Percentiles rank a stretch among this genome's conserved stretches.
phyloP scores from a whole-genome alignment of 64 coral and sea anemone genomes.

The Porites lutea region DNA sequence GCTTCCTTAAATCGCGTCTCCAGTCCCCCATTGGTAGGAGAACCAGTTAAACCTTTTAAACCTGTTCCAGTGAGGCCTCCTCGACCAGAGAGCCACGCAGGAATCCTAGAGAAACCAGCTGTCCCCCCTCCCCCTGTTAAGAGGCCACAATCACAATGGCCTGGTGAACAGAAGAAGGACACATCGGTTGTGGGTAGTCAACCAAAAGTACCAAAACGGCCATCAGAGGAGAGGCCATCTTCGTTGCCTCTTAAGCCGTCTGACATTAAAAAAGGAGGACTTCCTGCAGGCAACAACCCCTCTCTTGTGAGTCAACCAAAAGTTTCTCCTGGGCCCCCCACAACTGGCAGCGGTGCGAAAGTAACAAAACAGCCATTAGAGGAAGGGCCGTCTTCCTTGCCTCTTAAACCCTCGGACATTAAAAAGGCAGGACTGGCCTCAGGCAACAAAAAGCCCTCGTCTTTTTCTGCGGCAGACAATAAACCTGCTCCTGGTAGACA shows the following conservation, averaged over 20 bases:
- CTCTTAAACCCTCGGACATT: conserved; percentile 50
- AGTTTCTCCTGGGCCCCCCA: not conserved
- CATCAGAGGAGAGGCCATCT: conserved; percentile 41
- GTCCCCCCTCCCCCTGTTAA: not conserved
- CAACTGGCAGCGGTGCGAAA: not conserved
- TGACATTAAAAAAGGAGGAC: conserved; percentile 31
- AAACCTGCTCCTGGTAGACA: too few relatives aligned
- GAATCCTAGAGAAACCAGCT: conserved; percentile 3
- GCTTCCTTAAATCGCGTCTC: conserved; percentile 63
- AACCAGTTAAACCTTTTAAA: conserved; percentile 22
- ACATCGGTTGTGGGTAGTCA: not conserved
- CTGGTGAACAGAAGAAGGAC: not conserved
- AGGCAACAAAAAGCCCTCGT: conserved; percentile 10
- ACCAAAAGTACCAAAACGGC: not conserved
- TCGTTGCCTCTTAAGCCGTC: conserved; percentile 44
- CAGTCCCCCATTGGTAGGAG: conserved; percentile 54
- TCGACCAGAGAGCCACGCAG: conserved; percentile 11
- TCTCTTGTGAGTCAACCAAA: not conserved
- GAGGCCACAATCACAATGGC: not conserved
- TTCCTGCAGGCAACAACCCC: not conserved
- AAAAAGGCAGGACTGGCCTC: conserved; percentile 25
- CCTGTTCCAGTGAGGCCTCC: conserved; percentile 20
- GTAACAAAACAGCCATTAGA: not conserved
- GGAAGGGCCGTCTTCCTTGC: conserved; percentile 41
- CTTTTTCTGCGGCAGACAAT: conserved; percentile 3